Base-by-base conservation (phyloP, 1,140 invertebrate species). In the Tetramorium simillimum region DNA sequence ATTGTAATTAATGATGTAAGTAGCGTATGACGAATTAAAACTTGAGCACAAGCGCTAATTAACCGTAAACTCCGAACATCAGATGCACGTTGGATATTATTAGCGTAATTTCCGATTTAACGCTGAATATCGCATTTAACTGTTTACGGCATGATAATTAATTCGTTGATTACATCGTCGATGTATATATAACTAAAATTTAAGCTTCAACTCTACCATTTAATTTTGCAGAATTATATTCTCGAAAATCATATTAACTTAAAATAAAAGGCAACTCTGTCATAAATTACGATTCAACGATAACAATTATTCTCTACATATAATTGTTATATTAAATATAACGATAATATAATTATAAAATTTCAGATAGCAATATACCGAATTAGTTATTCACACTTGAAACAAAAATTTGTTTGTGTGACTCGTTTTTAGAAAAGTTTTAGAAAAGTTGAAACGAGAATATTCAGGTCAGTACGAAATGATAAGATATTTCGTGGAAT, bases 11-110 rank as follows among this genome's bases (percentile, higher is more conserved):
- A 67, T 12, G 62, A 28, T 18, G 58, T 63, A 78, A 78, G 21
- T 63, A 63, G 16, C 16, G 43, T 65, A 80, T 65, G 43, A 21
- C 76, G 28, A 70, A 70, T 70, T 81, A 81, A 80, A 69, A 81
- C 33, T 40, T 24, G 21, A 28, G 24, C 16, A 2, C 21, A 21
- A 37, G 28, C n/a, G 76, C 1, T 69, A 67, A 81, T 69, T 81
- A 72, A n/a, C 16, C 14, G 5, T 49, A 77, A 77, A 69, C 43
- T 28, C 21, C 5, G 6, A n/a, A 53, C 16, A 9, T 21, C 37
- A n/a, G 12, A 24, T 56, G n/a, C 51, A 70, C 67, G 16, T 53
- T 24, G 78, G 33, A 28, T 70, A 53, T 70, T 56, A 81, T 81
- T 81, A 70, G 49, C 18, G 18, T 53, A 70, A 56, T 67, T 67